Conservation (phyloP, 2,113 vertebrate species). For the Syngnathoides biaculeatus region DNA sequence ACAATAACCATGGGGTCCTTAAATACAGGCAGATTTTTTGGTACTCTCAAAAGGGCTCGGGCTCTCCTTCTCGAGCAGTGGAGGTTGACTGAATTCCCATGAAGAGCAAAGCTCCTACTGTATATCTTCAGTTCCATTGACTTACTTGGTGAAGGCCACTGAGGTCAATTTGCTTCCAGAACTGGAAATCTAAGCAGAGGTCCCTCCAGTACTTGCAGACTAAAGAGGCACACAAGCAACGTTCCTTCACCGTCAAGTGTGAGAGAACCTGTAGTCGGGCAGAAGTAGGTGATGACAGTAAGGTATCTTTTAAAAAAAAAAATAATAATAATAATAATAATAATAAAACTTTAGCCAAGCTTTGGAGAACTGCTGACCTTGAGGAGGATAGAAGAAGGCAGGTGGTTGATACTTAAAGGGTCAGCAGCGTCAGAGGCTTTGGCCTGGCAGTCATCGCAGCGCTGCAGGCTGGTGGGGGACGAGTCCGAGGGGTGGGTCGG, state of each 20-base stretch:
- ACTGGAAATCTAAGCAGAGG: constrained; percentile 97
- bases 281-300: background rate
- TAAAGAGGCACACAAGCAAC: constrained; percentile 90
- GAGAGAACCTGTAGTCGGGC: constrained; percentile 84
- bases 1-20: background rate
- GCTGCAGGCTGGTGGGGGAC: constrained; percentile 63
- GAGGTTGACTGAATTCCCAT: background rate
- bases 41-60: background rate
- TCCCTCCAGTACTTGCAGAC: constrained; percentile 99
- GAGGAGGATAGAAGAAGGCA: constrained; percentile 92
- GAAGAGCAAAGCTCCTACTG: background rate
- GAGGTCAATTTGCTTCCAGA: constrained; percentile 98
- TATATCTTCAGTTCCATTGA: background rate
- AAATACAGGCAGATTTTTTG: background rate
- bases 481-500: constrained; percentile 59
- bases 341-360: background rate
- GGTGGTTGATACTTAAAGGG: constrained; percentile 83
- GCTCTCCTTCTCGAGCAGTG: background rate
- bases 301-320: background rate
- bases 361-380: constrained; percentile 77
- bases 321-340: background rate
- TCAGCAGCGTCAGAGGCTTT: constrained; percentile 65
- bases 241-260: constrained; percentile 91
- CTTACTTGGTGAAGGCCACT: constrained; percentile 95
- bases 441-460: constrained; percentile 68